phyloP scores from a whole-genome alignment of 2,113 vertebrate genomes.

The Bubalus kerabau region DNA sequence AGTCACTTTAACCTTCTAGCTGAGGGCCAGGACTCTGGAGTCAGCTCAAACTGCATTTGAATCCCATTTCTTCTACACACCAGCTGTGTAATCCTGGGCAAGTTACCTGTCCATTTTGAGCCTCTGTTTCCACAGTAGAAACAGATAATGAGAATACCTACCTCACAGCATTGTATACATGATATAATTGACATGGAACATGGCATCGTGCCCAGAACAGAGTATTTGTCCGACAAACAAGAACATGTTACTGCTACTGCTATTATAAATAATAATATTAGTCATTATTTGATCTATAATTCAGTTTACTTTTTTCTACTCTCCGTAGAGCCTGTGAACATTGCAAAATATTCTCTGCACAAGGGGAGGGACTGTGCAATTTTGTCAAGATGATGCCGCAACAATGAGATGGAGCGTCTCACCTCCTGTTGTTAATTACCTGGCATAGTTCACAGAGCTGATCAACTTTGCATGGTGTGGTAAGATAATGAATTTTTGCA shows the following conservation, averaged over 20 bases:
- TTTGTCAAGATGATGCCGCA: neutral
- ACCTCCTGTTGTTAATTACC: conserved; percentile 15
- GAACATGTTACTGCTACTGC: neutral
- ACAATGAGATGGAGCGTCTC: neutral
- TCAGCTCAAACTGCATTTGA: neutral
- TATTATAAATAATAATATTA: neutral
- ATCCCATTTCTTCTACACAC: neutral
- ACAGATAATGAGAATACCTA: neutral
- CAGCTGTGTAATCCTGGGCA: neutral
- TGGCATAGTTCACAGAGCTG: neutral
- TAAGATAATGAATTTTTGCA: conserved; percentile 4
- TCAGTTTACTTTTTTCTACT: neutral
- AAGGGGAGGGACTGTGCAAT: neutral
- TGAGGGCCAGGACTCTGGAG: neutral
- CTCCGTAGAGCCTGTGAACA: neutral
- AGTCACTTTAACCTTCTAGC: neutral
- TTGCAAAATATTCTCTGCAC: neutral
- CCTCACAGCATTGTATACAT: neutral
- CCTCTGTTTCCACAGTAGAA: neutral
- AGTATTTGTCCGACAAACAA: neutral
- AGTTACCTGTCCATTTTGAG: neutral
- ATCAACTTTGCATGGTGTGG: conserved; percentile 1
- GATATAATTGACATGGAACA: neutral
- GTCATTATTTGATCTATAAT: neutral
- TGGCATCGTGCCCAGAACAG: no score